phyloP scores from a whole-genome alignment of 2,797 vertebrate species.

The Nasua narica region DNA sequence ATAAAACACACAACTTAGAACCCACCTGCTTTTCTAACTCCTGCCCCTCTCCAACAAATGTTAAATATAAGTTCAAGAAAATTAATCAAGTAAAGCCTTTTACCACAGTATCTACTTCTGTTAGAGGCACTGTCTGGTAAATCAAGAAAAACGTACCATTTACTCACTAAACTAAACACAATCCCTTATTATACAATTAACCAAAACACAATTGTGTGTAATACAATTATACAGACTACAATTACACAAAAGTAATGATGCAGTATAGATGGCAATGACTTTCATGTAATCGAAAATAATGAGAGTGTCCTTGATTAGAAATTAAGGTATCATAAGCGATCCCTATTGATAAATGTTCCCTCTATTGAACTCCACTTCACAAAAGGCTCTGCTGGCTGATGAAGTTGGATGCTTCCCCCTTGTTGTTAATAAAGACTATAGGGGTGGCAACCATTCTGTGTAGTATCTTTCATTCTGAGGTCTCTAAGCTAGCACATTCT shows the following conservation, averaged over 20 bases:
- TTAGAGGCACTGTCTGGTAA: slow-evolving; percentile 9
- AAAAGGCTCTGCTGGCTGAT: background rate
- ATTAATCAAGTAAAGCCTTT: background rate
- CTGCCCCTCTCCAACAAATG: background rate
- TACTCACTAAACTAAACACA: slow-evolving; percentile 46
- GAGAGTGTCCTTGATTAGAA: slow-evolving; percentile 39
- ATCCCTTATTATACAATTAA: slow-evolving; percentile 61
- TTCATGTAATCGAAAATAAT: slow-evolving; percentile 60
- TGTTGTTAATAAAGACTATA: background rate
- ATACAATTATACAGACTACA: slow-evolving; percentile 63
- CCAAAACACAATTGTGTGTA: slow-evolving; percentile 50
- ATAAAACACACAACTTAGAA: background rate
- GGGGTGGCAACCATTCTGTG: background rate
- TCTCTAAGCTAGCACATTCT: background rate
- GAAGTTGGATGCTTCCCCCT: background rate
- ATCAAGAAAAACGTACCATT: slow-evolving; percentile 63
- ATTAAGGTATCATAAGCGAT: slow-evolving; percentile 34
- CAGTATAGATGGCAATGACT: slow-evolving; percentile 20
- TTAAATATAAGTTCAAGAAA: background rate
- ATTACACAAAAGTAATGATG: slow-evolving; percentile 67
- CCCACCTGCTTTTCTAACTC: background rate
- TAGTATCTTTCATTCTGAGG: background rate
- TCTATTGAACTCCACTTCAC: background rate
- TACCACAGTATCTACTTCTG: background rate
- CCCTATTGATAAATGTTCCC: slow-evolving; percentile 9